Evolutionary conservation across 2,797 vertebrate genomes (phyloP).

Genomic region (Selene dorsalis): DNA sequence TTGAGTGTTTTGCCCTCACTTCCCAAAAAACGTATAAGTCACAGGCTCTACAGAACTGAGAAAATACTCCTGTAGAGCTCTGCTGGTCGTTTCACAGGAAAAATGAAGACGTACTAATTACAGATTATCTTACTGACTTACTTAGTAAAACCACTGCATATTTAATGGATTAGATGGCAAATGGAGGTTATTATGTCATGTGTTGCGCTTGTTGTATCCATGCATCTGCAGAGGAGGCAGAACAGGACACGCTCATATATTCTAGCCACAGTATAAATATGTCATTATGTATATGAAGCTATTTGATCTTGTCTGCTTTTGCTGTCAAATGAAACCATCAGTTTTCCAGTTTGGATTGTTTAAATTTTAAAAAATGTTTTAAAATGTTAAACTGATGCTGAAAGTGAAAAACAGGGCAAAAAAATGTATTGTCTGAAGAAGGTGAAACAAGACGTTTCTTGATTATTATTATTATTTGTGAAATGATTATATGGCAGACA

Average conservation of each 20-base stretch:
- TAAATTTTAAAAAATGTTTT: no score
- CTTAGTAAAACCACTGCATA: not conserved
- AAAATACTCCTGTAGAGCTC: not conserved
- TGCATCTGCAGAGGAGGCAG: not conserved
- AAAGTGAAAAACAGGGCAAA: not conserved
- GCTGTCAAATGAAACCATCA: not conserved
- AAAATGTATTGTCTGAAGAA: not conserved
- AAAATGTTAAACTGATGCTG: not conserved
- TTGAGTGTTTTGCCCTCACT: slow-evolving; percentile 77
- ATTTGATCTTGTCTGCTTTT: not conserved
- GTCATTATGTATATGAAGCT: not conserved
- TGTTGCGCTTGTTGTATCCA: no score
- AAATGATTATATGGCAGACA: not conserved
- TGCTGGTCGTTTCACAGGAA: not conserved
- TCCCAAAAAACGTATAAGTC: slow-evolving; percentile 52
- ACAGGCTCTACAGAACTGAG: slow-evolving; percentile 24
- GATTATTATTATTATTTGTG: no score
- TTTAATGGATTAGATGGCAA: not conserved
- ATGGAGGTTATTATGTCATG: not conserved
- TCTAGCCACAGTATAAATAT: not conserved
- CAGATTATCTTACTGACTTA: not conserved
- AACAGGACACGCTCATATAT: not conserved
- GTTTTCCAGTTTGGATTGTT: no score
- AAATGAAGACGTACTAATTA: not conserved
- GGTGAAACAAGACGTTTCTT: not conserved